A percentile compares a stretch with the other conserved stretches of the same genome.
phyloP scores from a whole-genome alignment of 2,113 vertebrate species.

The Leptosomus discolor region DNA sequence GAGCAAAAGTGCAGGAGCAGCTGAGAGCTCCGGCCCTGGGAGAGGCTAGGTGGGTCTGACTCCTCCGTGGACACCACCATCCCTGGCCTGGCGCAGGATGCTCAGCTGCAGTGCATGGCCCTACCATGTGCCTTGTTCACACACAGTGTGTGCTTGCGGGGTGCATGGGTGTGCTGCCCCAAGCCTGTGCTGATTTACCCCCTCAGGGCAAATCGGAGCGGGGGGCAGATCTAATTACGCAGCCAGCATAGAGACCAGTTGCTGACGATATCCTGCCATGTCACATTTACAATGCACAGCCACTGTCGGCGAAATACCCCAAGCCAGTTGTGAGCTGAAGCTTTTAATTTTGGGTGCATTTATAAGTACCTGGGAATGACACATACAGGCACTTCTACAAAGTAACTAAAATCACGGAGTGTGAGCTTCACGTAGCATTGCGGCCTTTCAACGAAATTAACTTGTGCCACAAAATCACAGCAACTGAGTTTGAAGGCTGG shows the following conservation, averaged over 20 bases:
- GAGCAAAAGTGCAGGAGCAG: fast-evolving
- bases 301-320: background rate
- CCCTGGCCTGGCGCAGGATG: fast-evolving
- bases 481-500: background rate
- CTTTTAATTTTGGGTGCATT: background rate
- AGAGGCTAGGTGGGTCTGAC: background rate
- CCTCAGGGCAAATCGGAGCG: fast-evolving
- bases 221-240: background rate
- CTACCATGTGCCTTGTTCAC: fast-evolving
- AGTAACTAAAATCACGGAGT: background rate
- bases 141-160: background rate
- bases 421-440: fast-evolving
- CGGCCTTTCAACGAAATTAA: background rate
- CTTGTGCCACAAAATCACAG: background rate
- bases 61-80: fast-evolving
- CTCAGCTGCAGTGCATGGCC: background rate
- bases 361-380: background rate
- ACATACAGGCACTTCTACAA: background rate
- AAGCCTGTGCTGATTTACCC: background rate
- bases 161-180: background rate
- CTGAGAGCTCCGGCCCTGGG: background rate
- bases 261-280: background rate
- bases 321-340: background rate
- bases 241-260: background rate
- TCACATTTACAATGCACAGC: background rate